Base-by-base conservation (phyloP, 2,113 vertebrate genomes). In the Gymnogyps californianus region DNA sequence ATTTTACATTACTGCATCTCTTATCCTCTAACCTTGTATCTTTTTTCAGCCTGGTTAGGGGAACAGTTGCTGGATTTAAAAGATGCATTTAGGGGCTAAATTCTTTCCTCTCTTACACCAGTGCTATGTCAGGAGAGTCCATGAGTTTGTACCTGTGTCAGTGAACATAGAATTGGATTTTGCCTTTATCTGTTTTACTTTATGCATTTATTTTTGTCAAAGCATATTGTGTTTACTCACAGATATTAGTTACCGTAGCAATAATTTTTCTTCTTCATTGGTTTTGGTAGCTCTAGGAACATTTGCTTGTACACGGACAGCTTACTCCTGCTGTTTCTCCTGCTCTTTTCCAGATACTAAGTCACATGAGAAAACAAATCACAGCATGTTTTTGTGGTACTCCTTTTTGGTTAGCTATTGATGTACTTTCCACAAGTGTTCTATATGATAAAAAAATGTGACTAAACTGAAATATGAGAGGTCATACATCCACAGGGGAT, bases 261-360 rank as follows among this genome's bases (percentile, higher is more conserved):
- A 20, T 82, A 70, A 49, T 87, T 90, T 87, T 96, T 90, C n/a
- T 87, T 87, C 52, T 93, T 91, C 36, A 6, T 71, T 74, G 34
- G 16, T 96, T 95, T 96, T 83, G 64, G 78, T 95, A 46, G 78
- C 42, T 93, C 16, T 80, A 86, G 67, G 46, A 93, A 32, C 42
- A 75, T 85, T 85, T 83, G 25, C 58, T 36, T 87, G 61, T 69
- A 32, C 47, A 34, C 2, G 10, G 83, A 47, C 54, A 95, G 29
- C 38, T 90, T 87, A 44, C 19, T 94, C 2, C 79, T 88, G 70
- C 69, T 84, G 65, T 83, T 93, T 54, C 66, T 93, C 47, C 58
- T 86, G n/a, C 52, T 58, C 47, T 83, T 90, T 88, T 81, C 49
- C 62, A 70, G 52, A 72, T 76, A 89, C 19, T 15, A 95, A 91